Conservation (phyloP, 2,888 invertebrate genomes). For the Podabrus alpinus region DNA sequence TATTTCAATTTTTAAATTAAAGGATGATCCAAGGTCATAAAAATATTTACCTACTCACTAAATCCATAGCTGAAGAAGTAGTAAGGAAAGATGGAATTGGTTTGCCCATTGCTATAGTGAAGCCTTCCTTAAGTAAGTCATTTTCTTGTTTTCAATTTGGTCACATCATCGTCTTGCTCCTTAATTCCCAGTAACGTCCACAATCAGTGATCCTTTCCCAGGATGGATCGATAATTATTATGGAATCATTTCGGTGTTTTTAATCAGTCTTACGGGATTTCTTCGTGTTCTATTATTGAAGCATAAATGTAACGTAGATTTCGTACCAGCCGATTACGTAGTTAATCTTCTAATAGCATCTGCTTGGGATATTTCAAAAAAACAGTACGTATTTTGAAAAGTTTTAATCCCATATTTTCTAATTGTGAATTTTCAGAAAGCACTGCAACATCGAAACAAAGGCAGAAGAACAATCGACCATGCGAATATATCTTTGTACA, state of each 20-base stretch:
- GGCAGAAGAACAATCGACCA: neutral
- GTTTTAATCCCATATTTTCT: neutral
- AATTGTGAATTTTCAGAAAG: neutral
- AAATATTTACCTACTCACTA: conserved; percentile 75
- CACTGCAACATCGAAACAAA: neutral
- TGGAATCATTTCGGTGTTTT: conserved; percentile 59
- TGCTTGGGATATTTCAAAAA: conserved; percentile 61
- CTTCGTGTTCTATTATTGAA: conserved; percentile 63
- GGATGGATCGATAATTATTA: conserved; percentile 75
- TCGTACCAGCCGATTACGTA: conserved; percentile 76
- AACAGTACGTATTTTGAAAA: neutral
- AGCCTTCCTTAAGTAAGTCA: conserved; percentile 56
- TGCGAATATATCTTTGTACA: conserved; percentile 20
- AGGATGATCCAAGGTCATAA: conserved; percentile 62
- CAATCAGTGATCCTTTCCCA: conserved; percentile 53
- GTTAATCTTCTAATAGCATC: conserved; percentile 81
- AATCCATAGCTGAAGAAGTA: conserved; percentile 69
- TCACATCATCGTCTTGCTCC: too few relatives aligned
- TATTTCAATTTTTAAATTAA: neutral
- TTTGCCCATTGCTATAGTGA: conserved; percentile 67
- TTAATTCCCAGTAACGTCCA: conserved; percentile 47
- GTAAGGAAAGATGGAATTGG: conserved; percentile 58
- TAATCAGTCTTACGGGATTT: conserved; percentile 63
- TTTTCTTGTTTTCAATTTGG: neutral
- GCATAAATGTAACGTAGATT: conserved; percentile 61